Evolutionary conservation across 2,797 vertebrate species (phyloP).

Genomic region (Numenius phaeopus): DNA sequence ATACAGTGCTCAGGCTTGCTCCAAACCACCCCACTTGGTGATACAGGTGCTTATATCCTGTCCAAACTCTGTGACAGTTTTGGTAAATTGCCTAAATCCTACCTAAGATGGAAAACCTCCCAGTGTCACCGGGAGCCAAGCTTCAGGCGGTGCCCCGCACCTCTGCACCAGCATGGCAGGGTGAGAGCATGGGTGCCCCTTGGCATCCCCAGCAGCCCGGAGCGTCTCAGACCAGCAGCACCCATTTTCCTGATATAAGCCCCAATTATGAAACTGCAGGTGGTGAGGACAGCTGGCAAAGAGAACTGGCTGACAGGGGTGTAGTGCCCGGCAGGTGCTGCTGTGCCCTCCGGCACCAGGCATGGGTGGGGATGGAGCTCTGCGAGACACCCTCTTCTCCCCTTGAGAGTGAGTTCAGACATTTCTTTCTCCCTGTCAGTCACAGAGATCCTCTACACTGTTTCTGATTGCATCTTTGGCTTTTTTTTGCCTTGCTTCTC

Average conservation of each 20-base stretch:
- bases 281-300: neutral
- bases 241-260: neutral
- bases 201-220: fast-evolving
- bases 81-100: neutral
- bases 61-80: neutral
- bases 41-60: fast-evolving
- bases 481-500: neutral
- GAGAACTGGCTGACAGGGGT: neutral
- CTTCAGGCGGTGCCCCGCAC: fast-evolving
- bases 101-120: neutral
- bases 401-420: neutral
- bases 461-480: neutral
- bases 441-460: fast-evolving
- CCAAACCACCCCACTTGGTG: fast-evolving
- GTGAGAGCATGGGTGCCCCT: fast-evolving
- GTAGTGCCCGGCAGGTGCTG: fast-evolving
- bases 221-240: neutral
- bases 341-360: neutral
- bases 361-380: fast-evolving
- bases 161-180: fast-evolving
- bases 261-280: fast-evolving
- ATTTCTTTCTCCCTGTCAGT: neutral
- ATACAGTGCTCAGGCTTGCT: neutral
- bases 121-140: neutral
- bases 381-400: neutral